phyloP scores from a whole-genome alignment of 2,888 invertebrate genomes.

The Alloscopus bannaensis region DNA sequence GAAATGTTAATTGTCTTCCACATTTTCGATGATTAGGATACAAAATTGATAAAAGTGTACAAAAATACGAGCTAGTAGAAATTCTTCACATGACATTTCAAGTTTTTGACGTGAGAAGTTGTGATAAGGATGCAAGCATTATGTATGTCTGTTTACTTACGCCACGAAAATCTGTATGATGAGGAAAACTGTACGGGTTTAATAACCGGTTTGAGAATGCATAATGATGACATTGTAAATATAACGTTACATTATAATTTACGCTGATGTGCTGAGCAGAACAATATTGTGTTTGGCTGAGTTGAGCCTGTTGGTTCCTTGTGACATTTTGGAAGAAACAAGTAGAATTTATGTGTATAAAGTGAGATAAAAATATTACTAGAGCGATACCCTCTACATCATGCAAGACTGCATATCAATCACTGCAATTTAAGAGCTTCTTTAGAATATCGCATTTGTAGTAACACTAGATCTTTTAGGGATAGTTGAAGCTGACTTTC shows the following conservation, averaged over 20 bases:
- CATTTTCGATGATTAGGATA: neutral
- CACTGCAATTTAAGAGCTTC: neutral
- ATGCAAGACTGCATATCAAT: neutral
- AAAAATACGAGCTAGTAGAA: neutral
- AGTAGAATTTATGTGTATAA: neutral
- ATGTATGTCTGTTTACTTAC: no score
- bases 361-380: constrained; percentile 33
- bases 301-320: no score
- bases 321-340: neutral
- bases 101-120: neutral
- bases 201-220: constrained; percentile 7
- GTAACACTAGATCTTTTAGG: neutral
- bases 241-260: no score
- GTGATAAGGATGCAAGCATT: no score
- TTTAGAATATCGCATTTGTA: neutral
- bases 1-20: neutral
- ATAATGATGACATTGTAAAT: neutral
- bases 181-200: constrained; percentile 5
- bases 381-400: neutral
- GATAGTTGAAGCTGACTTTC: neutral
- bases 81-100: neutral
- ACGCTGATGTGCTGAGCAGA: no score
- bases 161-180: neutral
- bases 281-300: neutral
- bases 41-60: neutral